These are phyloP conservation scores for Setophaga kirtlandii DNA, from an alignment of 2,113 vertebrate species.

Conservation along the genomic window DNA sequence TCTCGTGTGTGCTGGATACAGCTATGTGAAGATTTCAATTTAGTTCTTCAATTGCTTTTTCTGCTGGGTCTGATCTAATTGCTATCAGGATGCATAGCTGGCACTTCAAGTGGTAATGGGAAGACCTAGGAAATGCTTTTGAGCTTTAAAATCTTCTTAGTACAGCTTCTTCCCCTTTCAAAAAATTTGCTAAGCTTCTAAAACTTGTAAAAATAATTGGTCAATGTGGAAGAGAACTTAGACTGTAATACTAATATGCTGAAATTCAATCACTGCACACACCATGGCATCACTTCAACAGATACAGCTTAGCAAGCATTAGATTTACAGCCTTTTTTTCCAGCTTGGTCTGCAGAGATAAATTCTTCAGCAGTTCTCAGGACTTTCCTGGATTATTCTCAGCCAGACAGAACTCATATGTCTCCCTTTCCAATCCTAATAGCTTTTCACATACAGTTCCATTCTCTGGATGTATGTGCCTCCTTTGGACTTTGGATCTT, in stretches of 20 bases:
- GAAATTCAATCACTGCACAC: not conserved
- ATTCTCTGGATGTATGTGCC: not conserved
- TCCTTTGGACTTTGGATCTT: not conserved
- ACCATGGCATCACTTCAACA: not conserved
- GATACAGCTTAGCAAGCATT: not conserved
- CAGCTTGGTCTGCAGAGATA: not conserved
- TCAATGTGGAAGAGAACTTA: not conserved
- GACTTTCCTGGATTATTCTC: not conserved
- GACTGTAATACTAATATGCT: not conserved
- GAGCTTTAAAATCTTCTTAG: constrained; percentile 36
- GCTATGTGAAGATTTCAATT: constrained; percentile 19
- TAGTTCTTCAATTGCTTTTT: constrained; percentile 42
- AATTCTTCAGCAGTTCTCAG: not conserved
- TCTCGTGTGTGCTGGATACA: not conserved
- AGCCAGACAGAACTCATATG: not conserved
- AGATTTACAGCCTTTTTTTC: not conserved
- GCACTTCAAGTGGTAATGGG: not conserved
- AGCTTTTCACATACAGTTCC: not conserved
- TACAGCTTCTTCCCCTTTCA: not conserved
- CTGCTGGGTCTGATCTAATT: constrained; percentile 18
- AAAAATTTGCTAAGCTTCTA: not conserved
- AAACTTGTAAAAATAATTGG: constrained; percentile 26
- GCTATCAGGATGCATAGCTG: not conserved
- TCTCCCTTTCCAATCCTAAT: not conserved
- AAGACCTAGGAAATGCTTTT: constrained; percentile 6